Conservation (phyloP, 2,797 vertebrate species). For the Malacoraja senta region DNA sequence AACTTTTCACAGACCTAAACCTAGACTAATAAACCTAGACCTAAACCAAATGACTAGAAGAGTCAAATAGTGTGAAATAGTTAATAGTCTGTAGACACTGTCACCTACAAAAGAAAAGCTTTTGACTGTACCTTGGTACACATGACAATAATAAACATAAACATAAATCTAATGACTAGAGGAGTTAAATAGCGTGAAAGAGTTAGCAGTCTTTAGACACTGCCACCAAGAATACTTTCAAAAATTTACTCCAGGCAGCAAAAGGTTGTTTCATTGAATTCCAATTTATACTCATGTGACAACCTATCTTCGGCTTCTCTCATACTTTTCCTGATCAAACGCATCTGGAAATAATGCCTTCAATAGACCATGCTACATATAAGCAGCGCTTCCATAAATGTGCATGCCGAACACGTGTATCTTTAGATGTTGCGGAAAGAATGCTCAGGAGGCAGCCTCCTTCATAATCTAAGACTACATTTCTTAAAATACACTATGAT, state of each 20-base stretch:
- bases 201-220: neutral
- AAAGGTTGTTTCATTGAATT: slow-evolving; percentile 7
- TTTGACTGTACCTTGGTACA: too few species aligned
- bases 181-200: neutral
- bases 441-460: neutral
- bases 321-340: slow-evolving; percentile 1
- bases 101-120: neutral
- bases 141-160: too few species aligned
- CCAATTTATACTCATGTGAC: neutral
- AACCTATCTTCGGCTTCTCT: neutral
- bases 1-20: too few species aligned
- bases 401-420: neutral
- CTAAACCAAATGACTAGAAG: neutral
- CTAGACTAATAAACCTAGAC: too few species aligned
- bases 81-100: neutral
- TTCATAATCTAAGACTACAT: neutral
- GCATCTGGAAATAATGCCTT: neutral
- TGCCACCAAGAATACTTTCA: neutral
- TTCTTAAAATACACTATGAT: neutral
- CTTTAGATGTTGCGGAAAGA: neutral
- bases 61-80: neutral
- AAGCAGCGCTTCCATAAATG: neutral
- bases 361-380: neutral
- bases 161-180: too few species aligned
- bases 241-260: neutral